Evolutionary conservation across 2,113 vertebrate species (phyloP), one percentile per base, ranked within the genome.

Genomic region (Anolis sagrei): DNA sequence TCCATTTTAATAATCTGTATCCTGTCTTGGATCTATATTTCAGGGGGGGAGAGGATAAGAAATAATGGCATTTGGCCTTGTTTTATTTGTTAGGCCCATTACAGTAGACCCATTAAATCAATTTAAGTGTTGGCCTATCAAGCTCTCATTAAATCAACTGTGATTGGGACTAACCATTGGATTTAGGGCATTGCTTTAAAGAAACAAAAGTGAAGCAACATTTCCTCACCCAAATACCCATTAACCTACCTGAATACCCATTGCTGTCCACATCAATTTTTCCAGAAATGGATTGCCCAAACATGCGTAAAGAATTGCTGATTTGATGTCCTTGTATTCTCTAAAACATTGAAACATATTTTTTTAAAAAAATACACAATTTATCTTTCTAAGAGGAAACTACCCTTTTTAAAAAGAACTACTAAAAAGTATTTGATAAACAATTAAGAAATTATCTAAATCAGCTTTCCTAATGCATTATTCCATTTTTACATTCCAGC

Each of bases 211-310:
- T 72, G n/a, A 61, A 29, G 58, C 11, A 83, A 73, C 29, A 1
- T 69, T 69, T 68, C 16, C 54, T 58, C 54, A 58, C 54, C 39
- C 39, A 44, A 44, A 58, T 54, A 25, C 69, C 48, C 76, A n/a
- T 92, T 88, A 76, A 91, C 92, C 95, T 84, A 98, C 97, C 97
- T 94, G 97, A 87, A 94, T 97, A 98, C 54, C 97, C 97, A 92
- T 98, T 98, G 88, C 95, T 93, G 93, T 98, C 97, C 85, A 94
- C 95, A 94, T 98, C 97, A 39, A 98, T 91, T 89, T 95, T 95
- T 76, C 97, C 96, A 77, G 97, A 96, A 91, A 98, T 95, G 54
- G 97, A 98, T 76, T 98, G 97, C 81, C 97, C 97, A 93, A 98
- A 98, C 96, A 97, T 98, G 81, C 93, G 96, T 87, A 98, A 94